Base-by-base conservation (phyloP, 2,113 vertebrate species). In the Microtus richardsoni region DNA sequence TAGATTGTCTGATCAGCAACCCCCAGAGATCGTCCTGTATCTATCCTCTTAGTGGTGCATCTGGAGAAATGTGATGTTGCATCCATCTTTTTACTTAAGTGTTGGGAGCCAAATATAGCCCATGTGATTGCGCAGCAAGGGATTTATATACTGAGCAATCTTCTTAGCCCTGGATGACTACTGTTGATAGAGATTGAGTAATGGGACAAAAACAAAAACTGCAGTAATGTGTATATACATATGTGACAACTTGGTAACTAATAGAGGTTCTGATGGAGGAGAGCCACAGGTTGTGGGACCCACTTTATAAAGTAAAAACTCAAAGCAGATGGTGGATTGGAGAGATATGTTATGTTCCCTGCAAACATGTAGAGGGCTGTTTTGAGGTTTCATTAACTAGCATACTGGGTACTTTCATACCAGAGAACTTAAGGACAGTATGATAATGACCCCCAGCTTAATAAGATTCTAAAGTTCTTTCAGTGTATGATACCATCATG, bases 401-500 rank as follows among this genome's bases (percentile, higher is more conserved):
- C 39, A n/a, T 75, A 92, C 90, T 93, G 80, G 39, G 84, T 84
- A 73, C 92, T 94, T 96, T 93, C 71, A 90, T 22, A 95, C 54
- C n/a, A 78, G 39, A 77, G 39, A 96, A 95, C 66, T 95, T 95
- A 94, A 95, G 80, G 79, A 88, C 14, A 54, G 88, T 49, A 62
- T 22, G 26, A 62, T 96, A 87, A 96, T 95, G 66, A 39, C 85
- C 87, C 73, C 49, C 11, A 85, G 58, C 66, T 95, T 96, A 95
- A 89, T 97, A 97, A 85, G 92, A 92, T 90, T 92, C 71, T 95
- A 95, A 70, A 2, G 2, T 49, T 96, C 74, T 78, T 96, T 88
- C 80, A 95, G 95, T 96, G 91, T 95, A 97, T 68, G 94, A 90
- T 92, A 95, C 91, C 62, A 91, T 94, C 88, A 58, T 52, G n/a